phyloP scores from a whole-genome alignment of 2,888 invertebrate genomes.

The Cosmorhoe ocellata region DNA sequence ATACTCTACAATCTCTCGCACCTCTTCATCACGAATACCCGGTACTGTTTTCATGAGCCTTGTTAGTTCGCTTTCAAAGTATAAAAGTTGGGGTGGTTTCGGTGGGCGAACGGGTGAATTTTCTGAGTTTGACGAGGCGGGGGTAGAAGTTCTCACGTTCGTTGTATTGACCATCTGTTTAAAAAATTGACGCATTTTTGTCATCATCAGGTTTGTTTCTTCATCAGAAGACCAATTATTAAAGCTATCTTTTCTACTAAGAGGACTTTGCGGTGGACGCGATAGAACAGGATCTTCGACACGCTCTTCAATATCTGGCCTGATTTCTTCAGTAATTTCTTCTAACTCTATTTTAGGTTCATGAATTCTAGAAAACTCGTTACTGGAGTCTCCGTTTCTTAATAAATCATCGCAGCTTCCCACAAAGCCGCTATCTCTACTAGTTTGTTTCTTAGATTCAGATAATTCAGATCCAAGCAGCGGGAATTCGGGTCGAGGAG shows the following conservation, averaged over 20 bases:
- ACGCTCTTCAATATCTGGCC: slow-evolving; percentile 78
- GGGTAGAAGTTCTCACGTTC: slow-evolving; percentile 79
- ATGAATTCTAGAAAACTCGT: slow-evolving; percentile 76
- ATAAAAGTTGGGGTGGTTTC: slow-evolving; percentile 92
- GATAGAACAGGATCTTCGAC: slow-evolving; percentile 78
- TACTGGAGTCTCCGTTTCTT: slow-evolving; percentile 83
- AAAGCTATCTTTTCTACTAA: slow-evolving; percentile 93
- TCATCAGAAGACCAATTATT: slow-evolving; percentile 97
- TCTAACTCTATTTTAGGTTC: slow-evolving; percentile 82
- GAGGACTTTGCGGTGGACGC: slow-evolving; percentile 77
- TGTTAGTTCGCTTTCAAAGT: slow-evolving; percentile 94
- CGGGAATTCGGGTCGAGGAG: slow-evolving; percentile 86
- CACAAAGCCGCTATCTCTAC: slow-evolving; percentile 93
- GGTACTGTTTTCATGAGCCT: slow-evolving; percentile 96
- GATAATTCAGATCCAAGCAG: slow-evolving; percentile 81
- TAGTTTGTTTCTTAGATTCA: slow-evolving; percentile 89
- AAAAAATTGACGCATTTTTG: slow-evolving; percentile 95
- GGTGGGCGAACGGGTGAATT: slow-evolving; percentile 80
- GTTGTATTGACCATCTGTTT: slow-evolving; percentile 92
- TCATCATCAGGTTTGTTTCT: slow-evolving; percentile 97
- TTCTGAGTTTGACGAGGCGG: slow-evolving; percentile 81
- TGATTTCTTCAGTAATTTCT: slow-evolving; percentile 83
- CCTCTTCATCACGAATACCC: slow-evolving; percentile 94
- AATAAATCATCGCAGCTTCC: slow-evolving; percentile 94
- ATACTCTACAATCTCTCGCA: slow-evolving; percentile 95